Evolutionary conservation across 2,888 invertebrate species (phyloP).

Genomic region (Phortica okadai): DNA sequence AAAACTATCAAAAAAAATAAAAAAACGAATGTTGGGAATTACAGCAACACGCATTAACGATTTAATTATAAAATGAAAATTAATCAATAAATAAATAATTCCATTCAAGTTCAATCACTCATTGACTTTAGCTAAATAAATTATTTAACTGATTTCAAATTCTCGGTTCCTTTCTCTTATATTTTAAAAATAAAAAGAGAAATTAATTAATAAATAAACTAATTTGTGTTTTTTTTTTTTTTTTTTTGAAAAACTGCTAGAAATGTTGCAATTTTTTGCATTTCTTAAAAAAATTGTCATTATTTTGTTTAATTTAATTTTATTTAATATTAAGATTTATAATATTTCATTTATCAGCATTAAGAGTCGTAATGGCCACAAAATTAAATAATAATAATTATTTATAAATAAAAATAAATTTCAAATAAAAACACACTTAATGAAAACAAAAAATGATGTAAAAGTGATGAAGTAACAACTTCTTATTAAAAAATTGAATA

Average conservation of each 20-base stretch:
- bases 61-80: conserved; percentile 6
- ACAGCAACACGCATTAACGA: conserved; percentile 2
- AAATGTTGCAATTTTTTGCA: no score
- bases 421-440: conserved; percentile 34
- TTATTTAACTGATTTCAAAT: not conserved
- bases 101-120: no score
- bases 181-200: conserved; percentile 29
- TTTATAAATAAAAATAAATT: conserved; percentile 21
- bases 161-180: no score
- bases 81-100: not conserved
- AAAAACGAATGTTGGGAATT: conserved; percentile 34
- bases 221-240: no score
- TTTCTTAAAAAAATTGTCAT: conserved; percentile 34
- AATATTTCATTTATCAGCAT: not conserved
- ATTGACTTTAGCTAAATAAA: conserved; percentile 11
- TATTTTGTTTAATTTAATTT: not conserved
- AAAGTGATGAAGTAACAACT: no score
- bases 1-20: conserved; percentile 19
- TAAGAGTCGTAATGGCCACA: not conserved
- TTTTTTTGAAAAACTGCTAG: no score
- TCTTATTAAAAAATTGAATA: conserved; percentile 25
- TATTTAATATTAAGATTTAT: not conserved
- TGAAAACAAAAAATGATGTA: conserved; percentile 24
- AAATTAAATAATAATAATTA: conserved; percentile 18
- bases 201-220: conserved; percentile 29